Base-by-base conservation (phyloP, 2,113 vertebrate species). In the Aegypius monachus region DNA sequence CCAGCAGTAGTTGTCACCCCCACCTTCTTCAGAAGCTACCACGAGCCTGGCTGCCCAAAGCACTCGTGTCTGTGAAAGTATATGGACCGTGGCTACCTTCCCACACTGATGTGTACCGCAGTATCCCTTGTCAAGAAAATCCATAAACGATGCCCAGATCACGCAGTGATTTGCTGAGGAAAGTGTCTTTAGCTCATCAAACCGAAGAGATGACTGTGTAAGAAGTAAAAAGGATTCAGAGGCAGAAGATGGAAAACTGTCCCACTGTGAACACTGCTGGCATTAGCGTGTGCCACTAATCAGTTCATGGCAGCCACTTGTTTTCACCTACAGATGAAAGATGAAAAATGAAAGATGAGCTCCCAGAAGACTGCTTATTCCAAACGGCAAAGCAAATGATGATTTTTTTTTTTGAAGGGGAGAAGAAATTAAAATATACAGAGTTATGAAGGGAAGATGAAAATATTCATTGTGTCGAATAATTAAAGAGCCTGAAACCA, bases 401-500 rank as follows among this genome's bases (percentile, higher is more conserved):
- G 4, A 6, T 18, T 62, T 40, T 1, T 0, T 11, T 66, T 74
- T 81, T 61, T 7, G 38, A 65, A 66, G 3, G 9, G 4, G 16
- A 26, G 29, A 90, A 83, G 26, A 94, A 93, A 88, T 86, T 73
- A 63, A 74, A 94, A 74, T 63, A 62, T 16, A 36, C 9, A 16
- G 11, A 53, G 16, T 68, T 84, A 26, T 43, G 38, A 90, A 93
- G 19, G 48, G 53, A 86, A 67, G 31, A 86, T 53, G 16, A 92
- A 95, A 93, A 48, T 66, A 68, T 21, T 86, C 67, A 52, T 55
- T 27, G 19, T 56, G 7, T 52, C 13, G 0, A 81, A 86, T 81
- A 93, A 94, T 80, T 97, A 88, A 87, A 82, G 23, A 40, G 40
- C 40, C 32, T 70, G 45, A 80, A 95, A 75, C 25, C 71, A 72